Evolutionary conservation across 2,797 vertebrate species (phyloP), one percentile per base, ranked within the genome.

Genomic region (Bucorvus abyssinicus): DNA sequence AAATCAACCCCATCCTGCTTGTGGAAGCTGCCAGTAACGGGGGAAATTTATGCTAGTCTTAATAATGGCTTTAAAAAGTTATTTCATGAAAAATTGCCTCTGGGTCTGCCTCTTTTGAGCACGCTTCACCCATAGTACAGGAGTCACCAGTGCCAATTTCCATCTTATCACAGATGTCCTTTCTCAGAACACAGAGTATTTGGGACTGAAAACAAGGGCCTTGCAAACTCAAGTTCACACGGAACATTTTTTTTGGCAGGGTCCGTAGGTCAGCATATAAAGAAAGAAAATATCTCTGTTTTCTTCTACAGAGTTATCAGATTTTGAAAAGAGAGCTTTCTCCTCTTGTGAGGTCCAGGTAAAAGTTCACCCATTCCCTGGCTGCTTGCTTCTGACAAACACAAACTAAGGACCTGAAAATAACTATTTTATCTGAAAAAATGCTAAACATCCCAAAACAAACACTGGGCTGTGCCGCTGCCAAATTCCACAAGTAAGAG

Each of bases 301-400:
- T 97, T 97, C 97, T 95, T 97, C 94, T 89, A 80, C 71, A 45
- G 79, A 87, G 78, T 95, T 96, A 95, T 97, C 96, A 97, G 97
- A 97, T 97, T 97, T 87, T 93, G 87, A 95, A 94, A 93, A 94
- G 93, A 92, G 91, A 95, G 89, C 59, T 70, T 84, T 97, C 97
- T 97, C 97, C 95, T 98, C 98, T 97, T 98, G 98, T 98, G 98
- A 97, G 98, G 98, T 98, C 98, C 98, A 98, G 97, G 98, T 98
- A 97, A 97, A 98, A 98, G 97, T 98, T 97, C 97, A 97, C 63
- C 75, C 93, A 53, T 92, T 97, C 95, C 93, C 96, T 57, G 93
- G 96, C 95, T 44, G 68, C 94, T 96, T 81, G 94, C 95, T 97
- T 94, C 96, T 97, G 96, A 97, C 96, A 98, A 98, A 97, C 95